Evolutionary conservation across 2,888 invertebrate species (phyloP), one percentile per base, ranked within the genome.

Genomic region (Nemapogon koenigi): DNA sequence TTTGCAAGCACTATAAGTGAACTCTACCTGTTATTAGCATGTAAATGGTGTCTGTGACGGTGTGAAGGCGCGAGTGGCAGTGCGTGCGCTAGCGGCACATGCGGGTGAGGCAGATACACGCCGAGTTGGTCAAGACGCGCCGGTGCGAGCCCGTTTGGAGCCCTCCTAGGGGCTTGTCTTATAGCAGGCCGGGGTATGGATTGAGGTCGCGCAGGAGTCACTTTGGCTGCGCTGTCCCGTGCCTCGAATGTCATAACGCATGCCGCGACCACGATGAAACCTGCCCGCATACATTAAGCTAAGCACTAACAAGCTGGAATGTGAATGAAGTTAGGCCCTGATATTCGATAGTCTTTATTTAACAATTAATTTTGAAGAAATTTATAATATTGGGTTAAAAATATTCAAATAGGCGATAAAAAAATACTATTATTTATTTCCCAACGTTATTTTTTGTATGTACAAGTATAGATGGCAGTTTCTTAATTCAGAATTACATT

Each of bases 161-260:
- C 54, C 52, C 82, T 55, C 44, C 83, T 51, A 46, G 76, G 59
- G n/a, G 62, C 52, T n/a, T n/a, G n/a, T 27, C 69, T 59, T 32
- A 55, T 62, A n/a, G 80, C 53, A 6, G 81, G 81, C 7, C 83
- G 78, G 4, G 81, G 80, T 43, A 83, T 57, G 32, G 81, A 62
- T 39, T 76, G 75, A 43, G 80, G 59, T 51, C 81, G 82, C 19
- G 92, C 91, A 1, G 94, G 94, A 11, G 93, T 91, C 37, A 96
- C 92, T 63, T 90, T 91, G 2, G 95, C 93, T 0, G 97, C 93
- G 43, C 93, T 93, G 68, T 97, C 97, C 2, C 97, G 84, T 1
- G 95, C 94, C 61, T 97, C 97, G 59, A 97, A 95, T n/a, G 97
- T 97, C 90, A 97, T 94, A 37, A 98, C 97, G 59, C 97, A 97